A percentile compares a stretch with the other conserved stretches of the same genome.
Conservation (phyloP, 2,113 vertebrate species). For the Lota lota region DNA sequence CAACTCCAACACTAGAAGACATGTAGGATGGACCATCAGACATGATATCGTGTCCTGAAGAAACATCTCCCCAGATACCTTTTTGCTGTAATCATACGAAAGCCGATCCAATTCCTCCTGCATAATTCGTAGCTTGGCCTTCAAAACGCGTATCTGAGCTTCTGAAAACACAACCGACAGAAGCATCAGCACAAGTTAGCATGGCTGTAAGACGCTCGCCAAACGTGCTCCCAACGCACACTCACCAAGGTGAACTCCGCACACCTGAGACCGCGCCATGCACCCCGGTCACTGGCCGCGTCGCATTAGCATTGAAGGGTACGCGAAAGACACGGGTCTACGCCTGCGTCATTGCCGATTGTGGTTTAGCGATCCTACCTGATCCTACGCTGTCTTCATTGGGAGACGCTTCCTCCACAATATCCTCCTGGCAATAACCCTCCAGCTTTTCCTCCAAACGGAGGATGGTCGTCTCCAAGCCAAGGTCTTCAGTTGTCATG, state of each 20-base stretch:
- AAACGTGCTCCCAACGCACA: too few relatives aligned
- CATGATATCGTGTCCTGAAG: too few relatives aligned
- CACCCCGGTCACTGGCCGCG: too few relatives aligned
- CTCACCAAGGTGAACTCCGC: too few relatives aligned
- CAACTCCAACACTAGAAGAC: too few relatives aligned
- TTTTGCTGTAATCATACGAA: slow-evolving; percentile 80
- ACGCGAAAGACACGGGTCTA: too few relatives aligned
- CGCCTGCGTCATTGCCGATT: too few relatives aligned
- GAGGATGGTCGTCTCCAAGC: slow-evolving; percentile 78
- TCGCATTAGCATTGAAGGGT: too few relatives aligned
- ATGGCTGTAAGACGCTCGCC: too few relatives aligned
- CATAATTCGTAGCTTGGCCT: slow-evolving; percentile 85
- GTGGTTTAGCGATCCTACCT: slow-evolving; percentile 63
- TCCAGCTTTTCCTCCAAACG: slow-evolving; percentile 79
- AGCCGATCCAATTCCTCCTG: slow-evolving; percentile 86
- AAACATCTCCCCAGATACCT: slow-evolving; percentile 71
- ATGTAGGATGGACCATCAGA: too few relatives aligned
- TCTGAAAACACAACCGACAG: slow-evolving; percentile 69
- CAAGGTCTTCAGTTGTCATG: slow-evolving; percentile 71
- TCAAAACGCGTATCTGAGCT: slow-evolving; percentile 85
- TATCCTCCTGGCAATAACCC: slow-evolving; percentile 45
- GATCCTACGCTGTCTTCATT: slow-evolving; percentile 74
- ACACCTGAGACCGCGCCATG: too few relatives aligned
- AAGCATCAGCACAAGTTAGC: neutral
- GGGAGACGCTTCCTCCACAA: slow-evolving; percentile 67